A percentile compares a stretch with the other conserved stretches of the same genome.
Evolutionary conservation across 2,888 invertebrate species (phyloP).

Genomic region (Blomia tropicalis): DNA sequence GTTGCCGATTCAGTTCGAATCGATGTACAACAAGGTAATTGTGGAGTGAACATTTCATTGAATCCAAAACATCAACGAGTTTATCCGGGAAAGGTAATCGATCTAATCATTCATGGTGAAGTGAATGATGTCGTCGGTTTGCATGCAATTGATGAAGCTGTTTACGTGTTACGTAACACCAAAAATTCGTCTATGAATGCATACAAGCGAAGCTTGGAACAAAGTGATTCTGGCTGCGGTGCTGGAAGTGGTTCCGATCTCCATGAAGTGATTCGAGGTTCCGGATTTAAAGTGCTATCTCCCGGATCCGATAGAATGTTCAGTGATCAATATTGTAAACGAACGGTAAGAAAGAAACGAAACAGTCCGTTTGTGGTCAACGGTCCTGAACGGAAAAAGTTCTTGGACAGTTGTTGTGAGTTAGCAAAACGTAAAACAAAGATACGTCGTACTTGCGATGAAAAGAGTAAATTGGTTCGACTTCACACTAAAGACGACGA

Average conservation of each 20-base stretch:
- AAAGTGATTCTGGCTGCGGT: slow-evolving; percentile 29
- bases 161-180: slow-evolving; percentile 28
- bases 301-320: background rate
- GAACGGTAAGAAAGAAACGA: background rate
- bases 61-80: background rate
- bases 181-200: slow-evolving; percentile 26
- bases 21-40: slow-evolving; percentile 24
- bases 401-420: background rate
- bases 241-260: slow-evolving; percentile 28
- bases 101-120: slow-evolving; percentile 23
- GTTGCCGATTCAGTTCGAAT: slow-evolving; percentile 28
- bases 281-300: slow-evolving; percentile 25
- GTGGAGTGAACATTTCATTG: slow-evolving; percentile 16
- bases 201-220: slow-evolving; percentile 25
- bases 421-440: background rate
- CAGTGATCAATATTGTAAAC: background rate
- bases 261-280: slow-evolving; percentile 25
- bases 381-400: background rate
- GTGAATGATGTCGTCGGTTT: slow-evolving; percentile 27
- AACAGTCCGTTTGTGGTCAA: background rate
- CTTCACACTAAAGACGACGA: background rate
- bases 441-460: background rate
- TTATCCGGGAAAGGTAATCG: slow-evolving; percentile 27
- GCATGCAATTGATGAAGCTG: slow-evolving; percentile 30
- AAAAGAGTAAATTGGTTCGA: background rate